Evolutionary conservation across 2,888 invertebrate genomes (phyloP), one percentile per base, ranked within the genome.

Genomic region (Ephialtes manifestator): DNA sequence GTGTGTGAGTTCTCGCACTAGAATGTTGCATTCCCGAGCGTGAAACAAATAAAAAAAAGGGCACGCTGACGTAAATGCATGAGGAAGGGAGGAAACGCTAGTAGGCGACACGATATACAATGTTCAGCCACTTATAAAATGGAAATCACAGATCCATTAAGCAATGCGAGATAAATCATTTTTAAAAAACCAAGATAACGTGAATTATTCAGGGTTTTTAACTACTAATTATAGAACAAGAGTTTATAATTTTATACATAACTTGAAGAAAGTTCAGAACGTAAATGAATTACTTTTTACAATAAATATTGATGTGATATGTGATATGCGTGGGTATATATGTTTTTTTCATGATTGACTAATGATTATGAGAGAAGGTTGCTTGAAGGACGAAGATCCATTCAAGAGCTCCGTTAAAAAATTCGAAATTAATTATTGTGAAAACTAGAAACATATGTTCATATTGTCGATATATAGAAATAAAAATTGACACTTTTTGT

Each of bases 1-100:
- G 87, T 87, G 86, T 87, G 86, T 86, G 88, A 84, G 87, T 86
- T 81, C 83, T 84, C 74, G 84, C 72, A 74, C 77, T 68, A 60
- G 58, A 79, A 75, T 75, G 39, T 53, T 68, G 55, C 60, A 70
- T 20, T 13, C 46, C 72, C 51, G 35, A 75, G 81, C 20, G 48
- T 13, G 48, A 20, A 46, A 55, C 35, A n/a, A 63, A 60, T 46
- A 51, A 63, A 71, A 58, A 31, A 70, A 71, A 18, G n/a, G 28
- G 28, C 20, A 24, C 53, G 11, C 24, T 51, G 28, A 18, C 24
- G 46, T 72, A 60, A 67, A 65, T 71, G 24, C n/a, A 55, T 39
- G 31, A 18, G 8, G 20, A 15, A 43, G 43, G 7, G 10, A 18
- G 18, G 4, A 18, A 60, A 48, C 7, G 35, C 31, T 43, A 4